Evolutionary conservation across 2,113 vertebrate genomes (phyloP).

Genomic region (Siniperca chuatsi): DNA sequence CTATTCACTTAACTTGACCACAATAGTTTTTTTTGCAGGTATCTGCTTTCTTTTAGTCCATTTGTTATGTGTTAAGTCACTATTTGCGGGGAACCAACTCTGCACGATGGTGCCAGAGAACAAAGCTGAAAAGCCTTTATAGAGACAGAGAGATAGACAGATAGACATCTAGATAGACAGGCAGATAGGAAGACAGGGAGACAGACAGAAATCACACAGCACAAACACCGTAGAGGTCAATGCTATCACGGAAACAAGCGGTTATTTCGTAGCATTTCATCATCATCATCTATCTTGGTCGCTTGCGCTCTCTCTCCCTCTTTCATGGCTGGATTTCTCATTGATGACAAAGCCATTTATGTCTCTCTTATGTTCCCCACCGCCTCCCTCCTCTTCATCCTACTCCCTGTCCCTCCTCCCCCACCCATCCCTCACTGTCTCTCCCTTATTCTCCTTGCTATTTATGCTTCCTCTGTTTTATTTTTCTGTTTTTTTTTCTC

Average conservation of each 20-base stretch:
- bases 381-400: neutral
- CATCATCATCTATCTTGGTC: constrained; percentile 74
- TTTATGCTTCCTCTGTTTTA: constrained; percentile 63
- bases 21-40: neutral
- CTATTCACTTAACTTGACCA: neutral
- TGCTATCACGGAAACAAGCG: constrained; percentile 65
- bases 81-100: constrained; percentile 4
- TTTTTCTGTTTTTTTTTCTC: constrained; percentile 32
- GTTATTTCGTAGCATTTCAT: constrained; percentile 79
- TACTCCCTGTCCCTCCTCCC: neutral
- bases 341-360: constrained; percentile 79
- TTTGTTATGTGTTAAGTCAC: neutral
- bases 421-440: constrained; percentile 27
- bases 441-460: constrained; percentile 48
- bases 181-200: constrained; percentile 34
- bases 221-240: constrained; percentile 75
- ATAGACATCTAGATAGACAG: constrained; percentile 46
- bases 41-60: constrained; percentile 1
- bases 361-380: constrained; percentile 56
- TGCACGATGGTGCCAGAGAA: constrained; percentile 18
- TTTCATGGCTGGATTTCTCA: constrained; percentile 76
- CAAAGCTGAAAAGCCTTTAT: constrained; percentile 35
- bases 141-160: constrained; percentile 37
- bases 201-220: constrained; percentile 58
- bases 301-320: constrained; percentile 56